Conservation (phyloP, 2,113 vertebrate genomes). For the Actinemys pallida region DNA sequence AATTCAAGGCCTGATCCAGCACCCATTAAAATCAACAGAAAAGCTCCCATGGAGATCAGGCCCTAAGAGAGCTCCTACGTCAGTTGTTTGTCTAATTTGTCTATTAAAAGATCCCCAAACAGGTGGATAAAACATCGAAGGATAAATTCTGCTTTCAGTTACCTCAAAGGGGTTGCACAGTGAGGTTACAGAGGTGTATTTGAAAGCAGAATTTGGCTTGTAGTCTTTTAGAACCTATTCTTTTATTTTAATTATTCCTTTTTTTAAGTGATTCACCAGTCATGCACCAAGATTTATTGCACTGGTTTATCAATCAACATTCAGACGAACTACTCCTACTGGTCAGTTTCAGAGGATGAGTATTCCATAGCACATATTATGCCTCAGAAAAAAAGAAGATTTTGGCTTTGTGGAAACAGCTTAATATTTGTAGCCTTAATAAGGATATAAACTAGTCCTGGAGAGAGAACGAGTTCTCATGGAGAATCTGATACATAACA, state of each 20-base stretch:
- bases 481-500: not conserved
- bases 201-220: not conserved
- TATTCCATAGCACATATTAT: not conserved
- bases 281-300: not conserved
- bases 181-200: constrained; percentile 47
- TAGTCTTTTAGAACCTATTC: constrained; percentile 10
- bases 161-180: not conserved
- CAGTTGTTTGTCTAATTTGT: not conserved
- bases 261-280: not conserved
- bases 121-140: not conserved
- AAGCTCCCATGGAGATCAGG: not conserved
- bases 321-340: constrained; percentile 27
- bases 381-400: constrained; percentile 1
- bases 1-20: not conserved
- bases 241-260: not conserved
- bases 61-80: not conserved
- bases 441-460: constrained; percentile 24
- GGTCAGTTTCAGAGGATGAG: not conserved
- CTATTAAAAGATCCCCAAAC: not conserved
- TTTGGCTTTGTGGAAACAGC: constrained; percentile 5
- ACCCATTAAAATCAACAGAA: not conserved
- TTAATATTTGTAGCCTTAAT: not conserved
- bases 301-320: constrained; percentile 61
- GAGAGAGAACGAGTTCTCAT: not conserved
- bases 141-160: not conserved